These are phyloP conservation scores for Lepus americanus DNA, from an alignment of 2,113 vertebrate genomes.

Conservation along the genomic window DNA sequence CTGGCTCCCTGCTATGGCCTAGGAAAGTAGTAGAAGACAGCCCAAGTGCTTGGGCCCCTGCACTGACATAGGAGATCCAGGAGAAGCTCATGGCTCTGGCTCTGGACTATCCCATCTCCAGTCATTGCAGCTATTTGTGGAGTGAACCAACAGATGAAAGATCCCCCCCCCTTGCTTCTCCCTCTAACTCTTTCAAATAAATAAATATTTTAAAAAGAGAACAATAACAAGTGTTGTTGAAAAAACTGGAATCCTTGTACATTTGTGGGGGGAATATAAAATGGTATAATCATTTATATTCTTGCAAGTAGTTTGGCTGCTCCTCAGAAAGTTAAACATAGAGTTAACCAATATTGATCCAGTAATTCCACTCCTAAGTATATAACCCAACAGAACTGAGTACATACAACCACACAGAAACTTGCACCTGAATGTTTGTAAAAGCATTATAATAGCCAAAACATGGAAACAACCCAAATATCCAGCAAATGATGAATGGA, in stretches of 20 bases:
- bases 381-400: background rate
- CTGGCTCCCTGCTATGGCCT: no score
- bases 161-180: background rate
- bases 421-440: background rate
- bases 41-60: no score
- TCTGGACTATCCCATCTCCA: no score
- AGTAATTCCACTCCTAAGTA: background rate
- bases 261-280: background rate
- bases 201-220: background rate
- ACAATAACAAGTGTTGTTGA: background rate
- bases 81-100: no score
- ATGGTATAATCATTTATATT: background rate
- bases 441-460: no score
- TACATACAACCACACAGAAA: background rate
- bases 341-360: background rate
- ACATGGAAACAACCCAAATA: background rate
- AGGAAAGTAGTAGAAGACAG: no score
- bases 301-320: background rate
- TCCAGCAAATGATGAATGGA: background rate
- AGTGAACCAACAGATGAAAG: background rate
- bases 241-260: background rate
- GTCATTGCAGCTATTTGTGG: no score
- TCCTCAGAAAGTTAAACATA: slow-evolving; percentile 1
- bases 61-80: no score
- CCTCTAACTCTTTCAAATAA: no score